phyloP scores from a whole-genome alignment of 2,797 vertebrate genomes.

The Microchirus variegatus region DNA sequence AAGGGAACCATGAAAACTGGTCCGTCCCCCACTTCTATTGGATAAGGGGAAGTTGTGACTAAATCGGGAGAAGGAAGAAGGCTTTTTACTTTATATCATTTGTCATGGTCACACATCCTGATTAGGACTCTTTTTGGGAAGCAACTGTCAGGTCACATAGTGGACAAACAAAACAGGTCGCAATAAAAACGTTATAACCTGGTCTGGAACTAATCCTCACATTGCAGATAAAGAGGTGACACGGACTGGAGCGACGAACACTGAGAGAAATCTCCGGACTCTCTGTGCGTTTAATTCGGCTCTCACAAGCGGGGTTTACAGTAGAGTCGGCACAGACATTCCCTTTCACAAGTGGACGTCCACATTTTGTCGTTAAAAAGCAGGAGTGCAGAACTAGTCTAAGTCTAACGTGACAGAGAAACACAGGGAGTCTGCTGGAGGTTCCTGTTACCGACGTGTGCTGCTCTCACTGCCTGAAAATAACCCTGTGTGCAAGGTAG shows the following conservation, averaged over 20 bases:
- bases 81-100: slow-evolving; percentile 80
- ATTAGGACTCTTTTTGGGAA: slow-evolving; percentile 84
- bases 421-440: slow-evolving; percentile 54
- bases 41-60: slow-evolving; percentile 87
- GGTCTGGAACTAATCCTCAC: slow-evolving; percentile 12
- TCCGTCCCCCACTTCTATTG: slow-evolving; percentile 74
- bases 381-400: not conserved
- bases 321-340: too few relatives aligned
- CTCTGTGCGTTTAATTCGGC: too few relatives aligned
- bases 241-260: not conserved
- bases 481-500: slow-evolving; percentile 71
- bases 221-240: slow-evolving; percentile 3
- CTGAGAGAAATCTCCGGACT: not conserved
- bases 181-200: slow-evolving; percentile 44
- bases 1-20: slow-evolving; percentile 76
- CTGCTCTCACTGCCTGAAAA: slow-evolving; percentile 80
- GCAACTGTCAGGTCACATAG: slow-evolving; percentile 66
- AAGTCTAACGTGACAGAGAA: slow-evolving; percentile 52
- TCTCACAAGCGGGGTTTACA: too few relatives aligned
- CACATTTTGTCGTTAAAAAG: not conserved
- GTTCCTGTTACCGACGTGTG: slow-evolving; percentile 71
- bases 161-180: slow-evolving; percentile 67
- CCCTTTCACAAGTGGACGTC: too few relatives aligned
- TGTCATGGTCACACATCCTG: slow-evolving; percentile 84
- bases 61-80: slow-evolving; percentile 83